These are phyloP conservation scores for Tenthredo amoena DNA, from an alignment of 2,888 invertebrate species.

Conservation along the genomic window DNA sequence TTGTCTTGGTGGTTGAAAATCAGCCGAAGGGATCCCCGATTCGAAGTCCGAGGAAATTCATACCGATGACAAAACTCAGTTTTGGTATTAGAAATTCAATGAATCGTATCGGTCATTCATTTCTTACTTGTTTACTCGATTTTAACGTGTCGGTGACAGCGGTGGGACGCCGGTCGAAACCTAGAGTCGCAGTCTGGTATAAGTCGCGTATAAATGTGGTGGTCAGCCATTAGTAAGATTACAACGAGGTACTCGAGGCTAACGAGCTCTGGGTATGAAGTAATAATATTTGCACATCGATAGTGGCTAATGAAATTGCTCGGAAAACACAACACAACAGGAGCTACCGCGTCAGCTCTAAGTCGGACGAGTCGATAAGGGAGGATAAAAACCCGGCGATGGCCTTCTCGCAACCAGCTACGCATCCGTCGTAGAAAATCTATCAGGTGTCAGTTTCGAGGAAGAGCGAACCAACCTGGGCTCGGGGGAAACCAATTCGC, in stretches of 20 bases:
- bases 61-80: too few species aligned
- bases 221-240: slow-evolving; percentile 71
- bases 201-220: neutral
- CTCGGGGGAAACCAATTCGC: slow-evolving; percentile 24
- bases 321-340: slow-evolving; percentile 63
- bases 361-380: neutral
- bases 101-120: neutral
- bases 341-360: neutral
- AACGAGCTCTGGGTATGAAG: slow-evolving; percentile 67
- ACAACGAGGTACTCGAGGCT: slow-evolving; percentile 61
- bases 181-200: neutral
- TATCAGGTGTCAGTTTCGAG: slow-evolving; percentile 15
- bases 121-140: neutral
- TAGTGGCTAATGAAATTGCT: slow-evolving; percentile 73
- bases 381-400: neutral
- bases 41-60: neutral
- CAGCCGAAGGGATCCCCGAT: neutral
- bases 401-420: neutral
- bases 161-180: neutral
- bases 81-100: neutral
- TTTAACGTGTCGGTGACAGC: neutral
- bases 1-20: slow-evolving; percentile 51
- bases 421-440: neutral
- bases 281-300: slow-evolving; percentile 65
- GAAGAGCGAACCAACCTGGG: neutral